These are phyloP conservation scores for Lasioglossum zephyrum DNA, from an alignment of 2,888 invertebrate genomes.

Conservation along the genomic window DNA sequence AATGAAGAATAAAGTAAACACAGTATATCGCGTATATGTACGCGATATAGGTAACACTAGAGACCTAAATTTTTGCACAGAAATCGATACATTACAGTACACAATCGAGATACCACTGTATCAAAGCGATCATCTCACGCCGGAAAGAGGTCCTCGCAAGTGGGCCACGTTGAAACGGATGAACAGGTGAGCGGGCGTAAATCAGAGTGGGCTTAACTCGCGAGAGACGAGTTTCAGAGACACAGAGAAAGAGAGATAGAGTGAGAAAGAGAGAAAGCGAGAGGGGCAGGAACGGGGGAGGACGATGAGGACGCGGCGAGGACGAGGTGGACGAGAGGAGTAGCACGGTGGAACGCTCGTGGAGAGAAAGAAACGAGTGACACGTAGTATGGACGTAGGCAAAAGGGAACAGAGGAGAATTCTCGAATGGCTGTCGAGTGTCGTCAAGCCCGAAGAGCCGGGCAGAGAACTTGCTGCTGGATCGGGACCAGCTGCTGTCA, in stretches of 20 bases:
- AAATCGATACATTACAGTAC: background rate
- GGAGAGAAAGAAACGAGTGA: constrained; percentile 13
- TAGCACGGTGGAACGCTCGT: constrained; percentile 24
- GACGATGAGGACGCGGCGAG: constrained; percentile 22
- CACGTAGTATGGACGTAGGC: constrained; percentile 26
- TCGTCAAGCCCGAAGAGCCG: constrained; percentile 25
- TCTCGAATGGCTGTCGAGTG: constrained; percentile 24
- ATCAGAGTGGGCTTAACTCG: constrained; percentile 76
- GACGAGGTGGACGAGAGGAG: constrained; percentile 2
- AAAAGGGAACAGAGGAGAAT: constrained; percentile 15
- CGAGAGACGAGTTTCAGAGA: constrained; percentile 10
- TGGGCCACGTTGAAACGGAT: constrained; percentile 81
- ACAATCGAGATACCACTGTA: background rate
- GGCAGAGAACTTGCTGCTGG: constrained; percentile 62
- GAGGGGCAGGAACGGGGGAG: constrained; percentile 1
- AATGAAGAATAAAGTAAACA: too few relatives aligned
- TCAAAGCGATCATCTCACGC: constrained; percentile 30
- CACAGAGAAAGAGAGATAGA: constrained; percentile 20
- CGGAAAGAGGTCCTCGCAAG: constrained; percentile 76
- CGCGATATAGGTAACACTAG: background rate
- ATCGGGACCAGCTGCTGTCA: constrained; percentile 79
- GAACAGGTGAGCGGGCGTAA: constrained; percentile 82
- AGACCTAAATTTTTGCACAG: background rate
- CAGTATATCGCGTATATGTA: too few relatives aligned
- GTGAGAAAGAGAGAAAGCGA: background rate